Percentiles rank a stretch among this genome's conserved stretches.
phyloP scores from a whole-genome alignment of 2,113 vertebrate species.

The Thalassarche chlororhynchos region DNA sequence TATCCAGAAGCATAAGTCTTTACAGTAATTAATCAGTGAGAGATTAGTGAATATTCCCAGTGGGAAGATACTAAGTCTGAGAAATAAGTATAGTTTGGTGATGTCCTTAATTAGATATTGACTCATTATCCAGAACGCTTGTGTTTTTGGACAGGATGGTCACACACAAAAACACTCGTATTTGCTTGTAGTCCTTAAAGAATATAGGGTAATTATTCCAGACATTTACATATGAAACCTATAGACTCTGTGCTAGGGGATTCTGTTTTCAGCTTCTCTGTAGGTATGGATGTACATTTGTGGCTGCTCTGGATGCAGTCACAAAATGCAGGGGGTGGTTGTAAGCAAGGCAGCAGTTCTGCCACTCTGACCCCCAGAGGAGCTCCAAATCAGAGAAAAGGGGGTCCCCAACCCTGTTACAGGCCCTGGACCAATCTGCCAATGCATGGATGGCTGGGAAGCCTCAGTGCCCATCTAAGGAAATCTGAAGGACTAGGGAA shows the following conservation, averaged over 20 bases:
- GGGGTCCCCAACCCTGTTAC: not conserved
- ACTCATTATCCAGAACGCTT: conserved; percentile 27
- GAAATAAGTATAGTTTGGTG: conserved; percentile 68
- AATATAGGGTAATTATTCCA: not conserved
- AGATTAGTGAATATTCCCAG: conserved; percentile 71
- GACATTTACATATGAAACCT: not conserved
- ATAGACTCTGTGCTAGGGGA: not conserved
- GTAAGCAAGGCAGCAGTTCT: not conserved
- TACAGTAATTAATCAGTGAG: conserved; percentile 70
- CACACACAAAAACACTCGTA: not conserved
- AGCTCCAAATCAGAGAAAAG: not conserved
- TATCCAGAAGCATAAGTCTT: conserved; percentile 70
- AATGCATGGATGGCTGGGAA: not conserved
- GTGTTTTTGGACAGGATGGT: not conserved
- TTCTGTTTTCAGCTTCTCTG: not conserved
- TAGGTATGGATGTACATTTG: not conserved
- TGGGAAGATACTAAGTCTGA: conserved; percentile 63
- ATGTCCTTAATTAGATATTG: conserved; percentile 65
- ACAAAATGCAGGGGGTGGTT: not conserved
- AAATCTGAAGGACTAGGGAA: not conserved
- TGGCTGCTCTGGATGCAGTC: not conserved
- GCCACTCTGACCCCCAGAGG: not conserved
- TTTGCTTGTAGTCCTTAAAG: not conserved
- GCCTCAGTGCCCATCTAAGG: not conserved
- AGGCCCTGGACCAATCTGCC: not conserved